Conservation (phyloP, 1,140 invertebrate genomes). For the Zaprionus kolodkinae region DNA sequence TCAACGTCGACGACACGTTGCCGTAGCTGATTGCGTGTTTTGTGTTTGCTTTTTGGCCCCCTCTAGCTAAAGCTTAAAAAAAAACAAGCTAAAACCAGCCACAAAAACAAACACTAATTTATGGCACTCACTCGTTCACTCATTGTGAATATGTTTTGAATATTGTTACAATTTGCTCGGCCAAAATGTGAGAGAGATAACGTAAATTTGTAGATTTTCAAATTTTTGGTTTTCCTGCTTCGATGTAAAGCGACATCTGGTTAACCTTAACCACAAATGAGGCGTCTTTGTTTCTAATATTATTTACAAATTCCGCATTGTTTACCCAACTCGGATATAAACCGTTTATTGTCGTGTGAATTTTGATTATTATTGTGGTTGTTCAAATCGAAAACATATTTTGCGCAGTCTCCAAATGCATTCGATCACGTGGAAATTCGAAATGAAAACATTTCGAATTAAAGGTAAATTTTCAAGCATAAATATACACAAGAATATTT, state of each 20-base stretch:
- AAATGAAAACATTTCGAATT: conserved; percentile 24
- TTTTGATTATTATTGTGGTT: conserved; percentile 43
- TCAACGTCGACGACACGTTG: conserved; percentile 28
- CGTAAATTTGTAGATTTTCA: conserved; percentile 9
- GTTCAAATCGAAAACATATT: conserved; percentile 18
- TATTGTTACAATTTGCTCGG: conserved; percentile 71
- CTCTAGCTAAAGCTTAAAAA: conserved; percentile 24
- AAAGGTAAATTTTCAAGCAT: conserved; percentile 9
- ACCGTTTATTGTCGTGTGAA: conserved; percentile 52
- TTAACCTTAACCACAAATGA: conserved; percentile 65
- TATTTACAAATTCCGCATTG: conserved; percentile 36
- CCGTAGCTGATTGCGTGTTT: conserved; percentile 35
- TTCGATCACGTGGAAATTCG: conserved; percentile 25
- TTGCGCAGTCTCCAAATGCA: conserved; percentile 44
- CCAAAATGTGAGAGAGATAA: conserved; percentile 17
- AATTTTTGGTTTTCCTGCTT: conserved; percentile 57
- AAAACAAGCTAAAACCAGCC: conserved; percentile 23
- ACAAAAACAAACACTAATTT: conserved; percentile 47
- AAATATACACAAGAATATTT: conserved; percentile 1
- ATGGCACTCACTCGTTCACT: conserved; percentile 43
- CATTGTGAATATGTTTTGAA: conserved; percentile 36
- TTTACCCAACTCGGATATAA: conserved; percentile 22
- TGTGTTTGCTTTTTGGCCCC: conserved; percentile 8
- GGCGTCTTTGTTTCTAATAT: conserved; percentile 30
- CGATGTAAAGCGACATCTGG: conserved; percentile 55